Conservation (phyloP, 1,140 invertebrate species). For the Drosophila burlai region DNA sequence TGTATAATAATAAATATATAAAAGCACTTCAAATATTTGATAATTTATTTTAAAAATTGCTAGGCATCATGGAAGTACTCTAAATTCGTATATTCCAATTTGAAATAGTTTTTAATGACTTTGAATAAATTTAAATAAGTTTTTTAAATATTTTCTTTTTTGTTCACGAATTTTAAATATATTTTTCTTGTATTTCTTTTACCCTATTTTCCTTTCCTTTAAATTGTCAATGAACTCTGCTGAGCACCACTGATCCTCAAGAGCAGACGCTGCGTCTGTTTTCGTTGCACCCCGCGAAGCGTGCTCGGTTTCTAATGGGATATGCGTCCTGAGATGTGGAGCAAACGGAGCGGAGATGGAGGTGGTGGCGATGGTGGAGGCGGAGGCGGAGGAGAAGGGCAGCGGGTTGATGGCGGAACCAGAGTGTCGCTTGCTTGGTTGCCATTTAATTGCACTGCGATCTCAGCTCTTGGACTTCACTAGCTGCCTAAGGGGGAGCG, state of each 20-base stretch:
- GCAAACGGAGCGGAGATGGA: background rate
- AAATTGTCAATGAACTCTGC: background rate
- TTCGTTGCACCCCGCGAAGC: conserved; percentile 63
- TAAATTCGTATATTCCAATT: background rate
- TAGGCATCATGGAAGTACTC: background rate
- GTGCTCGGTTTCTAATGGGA: conserved; percentile 51
- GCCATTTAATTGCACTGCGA: conserved; percentile 57
- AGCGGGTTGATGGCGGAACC: conserved; percentile 36
- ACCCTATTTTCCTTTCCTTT: background rate
- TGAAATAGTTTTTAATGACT: background rate
- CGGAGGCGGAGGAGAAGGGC: background rate
- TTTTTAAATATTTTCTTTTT: background rate
- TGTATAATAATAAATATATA: background rate
- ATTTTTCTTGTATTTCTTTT: background rate
- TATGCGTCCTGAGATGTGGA: conserved; percentile 8
- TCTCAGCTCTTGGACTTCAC: conserved; percentile 4
- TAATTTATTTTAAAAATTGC: background rate
- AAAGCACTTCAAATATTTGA: too few species aligned
- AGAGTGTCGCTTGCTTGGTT: conserved; percentile 53
- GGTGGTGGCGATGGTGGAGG: background rate
- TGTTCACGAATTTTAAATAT: background rate
- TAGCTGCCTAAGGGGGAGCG: background rate
- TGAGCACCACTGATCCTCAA: conserved; percentile 6
- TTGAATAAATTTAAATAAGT: background rate
- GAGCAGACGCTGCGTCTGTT: conserved; percentile 65